Evolutionary conservation across 1,140 invertebrate species (phyloP).

Genomic region (Belonocnema kinseyi): DNA sequence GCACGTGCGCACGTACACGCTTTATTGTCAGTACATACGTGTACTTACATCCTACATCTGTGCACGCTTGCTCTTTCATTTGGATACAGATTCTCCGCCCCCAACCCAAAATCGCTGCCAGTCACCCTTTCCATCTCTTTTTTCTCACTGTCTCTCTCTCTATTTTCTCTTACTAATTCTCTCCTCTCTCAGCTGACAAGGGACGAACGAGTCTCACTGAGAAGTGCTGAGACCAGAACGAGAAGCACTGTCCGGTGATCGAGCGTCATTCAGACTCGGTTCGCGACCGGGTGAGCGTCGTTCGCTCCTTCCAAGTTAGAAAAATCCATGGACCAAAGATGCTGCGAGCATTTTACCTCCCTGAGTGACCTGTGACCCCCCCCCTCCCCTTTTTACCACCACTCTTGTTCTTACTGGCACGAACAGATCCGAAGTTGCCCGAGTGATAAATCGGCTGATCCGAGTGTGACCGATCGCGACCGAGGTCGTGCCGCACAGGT

Average conservation of each 20-base stretch:
- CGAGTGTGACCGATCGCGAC: constrained; percentile 12
- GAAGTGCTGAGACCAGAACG: neutral
- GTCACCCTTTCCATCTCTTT: neutral
- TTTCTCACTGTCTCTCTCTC: neutral
- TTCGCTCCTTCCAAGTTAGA: neutral
- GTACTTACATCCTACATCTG: constrained; percentile 14
- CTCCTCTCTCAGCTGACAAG: constrained; percentile 16
- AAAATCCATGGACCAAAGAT: constrained; percentile 26
- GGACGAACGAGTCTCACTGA: constrained; percentile 6
- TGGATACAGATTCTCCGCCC: constrained; percentile 27
- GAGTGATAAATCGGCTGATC: constrained; percentile 12
- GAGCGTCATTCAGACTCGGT: constrained; percentile 49
- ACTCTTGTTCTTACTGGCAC: neutral
- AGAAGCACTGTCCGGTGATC: constrained; percentile 37
- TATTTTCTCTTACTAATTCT: neutral
- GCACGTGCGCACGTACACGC: constrained; percentile 33
- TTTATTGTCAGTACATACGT: no score
- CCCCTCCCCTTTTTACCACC: constrained; percentile 6
- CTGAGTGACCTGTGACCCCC: constrained; percentile 32
- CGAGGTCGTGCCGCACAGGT: constrained; percentile 20
- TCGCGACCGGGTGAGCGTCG: constrained; percentile 33
- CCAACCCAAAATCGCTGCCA: constrained; percentile 21
- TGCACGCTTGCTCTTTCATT: constrained; percentile 7
- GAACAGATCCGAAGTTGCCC: neutral
- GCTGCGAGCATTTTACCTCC: constrained; percentile 27